These are phyloP conservation scores for Melanotaenia duboulayi DNA, from an alignment of 2,113 vertebrate genomes.

Conservation along the genomic window DNA sequence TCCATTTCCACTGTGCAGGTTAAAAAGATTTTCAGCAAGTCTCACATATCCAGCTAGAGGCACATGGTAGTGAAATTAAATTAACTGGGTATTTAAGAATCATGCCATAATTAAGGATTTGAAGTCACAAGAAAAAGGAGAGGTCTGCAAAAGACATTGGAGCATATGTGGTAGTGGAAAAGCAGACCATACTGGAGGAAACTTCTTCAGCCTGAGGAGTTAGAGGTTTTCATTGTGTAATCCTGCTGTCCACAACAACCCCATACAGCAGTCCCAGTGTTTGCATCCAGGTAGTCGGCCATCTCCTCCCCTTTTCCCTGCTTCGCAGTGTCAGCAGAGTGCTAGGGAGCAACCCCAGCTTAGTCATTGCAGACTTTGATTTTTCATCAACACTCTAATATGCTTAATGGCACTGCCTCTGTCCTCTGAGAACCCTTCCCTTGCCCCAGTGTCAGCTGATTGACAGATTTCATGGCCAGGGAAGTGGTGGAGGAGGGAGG, in stretches of 20 bases:
- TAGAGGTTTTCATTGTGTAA: conserved; percentile 62
- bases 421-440: conserved; percentile 30
- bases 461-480: conserved; percentile 35
- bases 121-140: background rate
- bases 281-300: conserved; percentile 63
- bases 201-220: conserved; percentile 38
- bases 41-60: background rate
- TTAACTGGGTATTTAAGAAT: conserved; percentile 16
- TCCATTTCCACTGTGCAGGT: background rate
- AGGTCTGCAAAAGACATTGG: background rate
- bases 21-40: conserved; percentile 1
- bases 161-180: conserved; percentile 1
- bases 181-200: conserved; percentile 20
- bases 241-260: conserved; percentile 58
- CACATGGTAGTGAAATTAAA: background rate
- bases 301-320: conserved; percentile 32
- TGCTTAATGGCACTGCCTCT: conserved; percentile 45
- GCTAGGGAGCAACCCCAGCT: conserved; percentile 46
- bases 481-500: conserved; percentile 2
- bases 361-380: conserved; percentile 59
- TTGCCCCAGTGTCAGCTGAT: conserved; percentile 31
- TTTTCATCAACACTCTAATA: conserved; percentile 66
- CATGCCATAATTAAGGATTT: conserved; percentile 6
- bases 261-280: conserved; percentile 63
- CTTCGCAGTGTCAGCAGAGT: conserved; percentile 67